These are phyloP conservation scores for Spea multiplicata DNA, from an alignment of 2,113 vertebrate species.

Conservation along the genomic window DNA sequence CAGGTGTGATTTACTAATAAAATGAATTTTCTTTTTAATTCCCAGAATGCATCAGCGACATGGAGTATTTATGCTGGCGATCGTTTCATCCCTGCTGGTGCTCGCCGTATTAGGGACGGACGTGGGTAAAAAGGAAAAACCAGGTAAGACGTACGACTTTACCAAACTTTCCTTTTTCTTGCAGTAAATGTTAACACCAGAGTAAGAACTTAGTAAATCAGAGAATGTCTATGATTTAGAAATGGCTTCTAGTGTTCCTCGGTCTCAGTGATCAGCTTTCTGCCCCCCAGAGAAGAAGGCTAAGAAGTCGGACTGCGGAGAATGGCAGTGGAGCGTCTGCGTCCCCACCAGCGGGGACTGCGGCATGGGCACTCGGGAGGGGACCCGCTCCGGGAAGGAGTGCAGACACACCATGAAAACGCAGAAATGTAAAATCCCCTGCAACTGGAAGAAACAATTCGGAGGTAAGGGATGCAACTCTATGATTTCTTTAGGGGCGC, in stretches of 20 bases:
- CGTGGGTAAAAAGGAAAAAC: slow-evolving; percentile 75
- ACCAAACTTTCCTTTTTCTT: no score
- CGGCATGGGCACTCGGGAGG: slow-evolving; percentile 90
- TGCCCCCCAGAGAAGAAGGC: slow-evolving; percentile 81
- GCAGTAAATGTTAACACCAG: no score
- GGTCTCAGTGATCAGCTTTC: no score
- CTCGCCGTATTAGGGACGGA: slow-evolving; percentile 65
- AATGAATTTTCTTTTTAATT: slow-evolving; percentile 30
- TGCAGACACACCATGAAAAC: slow-evolving; percentile 97
- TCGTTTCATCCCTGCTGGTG: slow-evolving; percentile 68
- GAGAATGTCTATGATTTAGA: no score
- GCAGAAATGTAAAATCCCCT: slow-evolving; percentile 97
- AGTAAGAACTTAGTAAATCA: no score
- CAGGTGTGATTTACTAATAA: no score
- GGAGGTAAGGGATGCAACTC: slow-evolving; percentile 72
- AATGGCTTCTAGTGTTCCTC: no score
- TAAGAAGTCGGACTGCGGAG: slow-evolving; percentile 92
- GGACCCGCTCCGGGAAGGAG: slow-evolving; percentile 82
- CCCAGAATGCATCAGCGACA: slow-evolving; percentile 67
- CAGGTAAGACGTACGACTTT: slow-evolving; percentile 60
- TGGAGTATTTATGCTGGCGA: slow-evolving; percentile 61
- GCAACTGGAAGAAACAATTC: slow-evolving; percentile 99
- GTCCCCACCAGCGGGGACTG: slow-evolving; percentile 91
- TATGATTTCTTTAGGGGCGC: no score
- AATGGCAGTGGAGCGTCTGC: slow-evolving; percentile 97